Base-by-base conservation (phyloP, 53 echinoderm and acorn worm genomes). In the Antedon mediterranea region DNA sequence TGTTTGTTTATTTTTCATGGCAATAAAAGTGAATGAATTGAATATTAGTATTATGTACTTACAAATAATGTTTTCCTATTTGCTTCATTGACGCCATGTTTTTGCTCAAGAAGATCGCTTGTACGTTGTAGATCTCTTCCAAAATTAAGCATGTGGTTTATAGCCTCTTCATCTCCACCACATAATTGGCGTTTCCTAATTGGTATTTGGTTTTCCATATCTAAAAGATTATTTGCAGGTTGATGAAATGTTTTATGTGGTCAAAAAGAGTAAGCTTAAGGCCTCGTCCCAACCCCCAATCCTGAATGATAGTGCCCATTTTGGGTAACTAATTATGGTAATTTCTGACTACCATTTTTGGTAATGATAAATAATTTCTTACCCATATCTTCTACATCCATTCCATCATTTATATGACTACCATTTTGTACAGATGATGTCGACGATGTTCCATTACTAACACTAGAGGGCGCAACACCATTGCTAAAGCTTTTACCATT, bases 351-450 rank as follows among this genome's bases (percentile, higher is more conserved):
- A n/a, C n/a, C n/a, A n/a, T n/a, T n/a, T 37, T 37, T 37, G 37
- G 11, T 37, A 37, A 6, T n/a, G n/a, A n/a, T 18, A 57, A 57
- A 57, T 18, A 79, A 23, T 43, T 20, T 2, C 23, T n/a, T 44
- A 93, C 92, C 98, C 84, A 87, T 85, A 29, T 98, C 92, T 77
- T 98, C 98, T 43, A 89, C 90, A 72, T 98, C 98, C 98, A 98
- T 93, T 28, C 93, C 92, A 31, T 98, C 98, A 28, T 77, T 80
- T 34, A 86, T 82, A 81, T 92, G 90, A 71, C 90, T 86, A 57
- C 98, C 98, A 79, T 98, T 98, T 43, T 57, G 57, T 57, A 57
- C 57, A 57, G 57, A 57, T 23, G 57, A 11, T 23, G 57, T 57
- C 23, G 57, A 11, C 9, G 57, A 57, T 18, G 57, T 57, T 57